phyloP scores from a whole-genome alignment of 2,113 vertebrate genomes.

The Saguinus imperator region DNA sequence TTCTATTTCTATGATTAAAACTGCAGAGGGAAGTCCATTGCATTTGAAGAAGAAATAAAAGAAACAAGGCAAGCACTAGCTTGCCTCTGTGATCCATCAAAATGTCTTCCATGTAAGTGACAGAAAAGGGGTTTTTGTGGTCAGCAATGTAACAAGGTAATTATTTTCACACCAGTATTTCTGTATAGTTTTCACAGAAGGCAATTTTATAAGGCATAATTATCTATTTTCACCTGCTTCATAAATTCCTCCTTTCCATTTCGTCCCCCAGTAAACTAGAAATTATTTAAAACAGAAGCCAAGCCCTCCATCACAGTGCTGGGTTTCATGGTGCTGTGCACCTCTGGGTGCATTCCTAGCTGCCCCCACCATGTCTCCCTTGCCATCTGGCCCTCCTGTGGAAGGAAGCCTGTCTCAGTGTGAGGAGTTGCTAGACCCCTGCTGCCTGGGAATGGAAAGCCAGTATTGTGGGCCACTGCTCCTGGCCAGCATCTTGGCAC shows the following conservation, averaged over 20 bases:
- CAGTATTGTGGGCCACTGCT: background rate
- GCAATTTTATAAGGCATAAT: constrained; percentile 78
- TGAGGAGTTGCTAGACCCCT: background rate
- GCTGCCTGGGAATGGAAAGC: background rate
- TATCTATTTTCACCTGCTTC: constrained; percentile 75
- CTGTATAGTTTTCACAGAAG: constrained; percentile 65
- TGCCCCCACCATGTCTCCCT: rapidly evolving
- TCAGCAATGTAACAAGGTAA: constrained; percentile 74
- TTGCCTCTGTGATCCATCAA: constrained; percentile 63
- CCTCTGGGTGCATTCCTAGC: background rate
- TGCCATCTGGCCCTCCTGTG: background rate
- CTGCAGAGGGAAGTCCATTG: background rate
- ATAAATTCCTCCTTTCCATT: constrained; percentile 74
- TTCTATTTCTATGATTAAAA: background rate
- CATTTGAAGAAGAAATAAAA: constrained; percentile 50
- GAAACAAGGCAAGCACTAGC: constrained; percentile 37
- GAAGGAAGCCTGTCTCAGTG: background rate
- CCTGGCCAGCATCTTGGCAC: rapidly evolving
- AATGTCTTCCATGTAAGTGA: constrained; percentile 53
- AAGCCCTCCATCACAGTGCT: background rate
- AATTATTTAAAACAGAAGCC: constrained; percentile 63
- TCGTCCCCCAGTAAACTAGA: constrained; percentile 59
- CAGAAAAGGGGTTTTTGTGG: constrained; percentile 58
- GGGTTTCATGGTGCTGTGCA: background rate
- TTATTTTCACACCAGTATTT: constrained; percentile 73